Evolutionary conservation across 2,888 invertebrate species (phyloP), one percentile per base, ranked within the genome.

Genomic region (Mechanitis mazaeus): DNA sequence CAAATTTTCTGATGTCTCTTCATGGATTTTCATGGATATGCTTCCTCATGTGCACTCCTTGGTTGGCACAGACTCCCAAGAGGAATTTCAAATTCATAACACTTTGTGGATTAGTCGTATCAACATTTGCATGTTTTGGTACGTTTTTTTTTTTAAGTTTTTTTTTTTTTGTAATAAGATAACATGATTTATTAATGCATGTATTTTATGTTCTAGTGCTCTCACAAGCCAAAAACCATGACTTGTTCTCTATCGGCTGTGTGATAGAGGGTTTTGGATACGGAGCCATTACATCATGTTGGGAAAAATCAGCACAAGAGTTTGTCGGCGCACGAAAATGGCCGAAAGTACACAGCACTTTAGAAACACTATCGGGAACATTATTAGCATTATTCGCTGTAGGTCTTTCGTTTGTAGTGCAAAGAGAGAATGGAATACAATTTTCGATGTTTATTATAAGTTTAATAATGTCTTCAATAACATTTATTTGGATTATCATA

Each of bases 201-300:
- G 54, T 20, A 55, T 46, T 63, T 47, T 45, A 20, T 59, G 70
- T 81, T 81, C 53, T 79, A 90, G 89, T 87, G 45, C 72, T 89
- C 67, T 79, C 88, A 20, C 75, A 75, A 65, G 83, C 87, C 1
- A 76, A 74, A 58, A 85, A 80, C 61, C 86, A 91, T 66, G 90
- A 91, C 64, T 78, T 80, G 53, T 87, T 90, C 66, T 86, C 90
- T 1, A 83, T 91, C 55, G 91, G 90, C 31, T 89, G 90, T 64
- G 83, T 91, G 1, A 77, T 90, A 55, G 88, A 88, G 45, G 91
- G 91, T 0, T 77, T 91, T 38, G 91, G 91, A 1, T 91, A 87
- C 65, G 91, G 91, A 2, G 87, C 90, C 7, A 73, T 89, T 3
- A 80, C 80, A 0, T 90, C 85, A 6, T 84, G 90, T 50, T 91